These are phyloP conservation scores for Lasioglossum albipes DNA, from an alignment of 1,140 invertebrate species.

Conservation along the genomic window DNA sequence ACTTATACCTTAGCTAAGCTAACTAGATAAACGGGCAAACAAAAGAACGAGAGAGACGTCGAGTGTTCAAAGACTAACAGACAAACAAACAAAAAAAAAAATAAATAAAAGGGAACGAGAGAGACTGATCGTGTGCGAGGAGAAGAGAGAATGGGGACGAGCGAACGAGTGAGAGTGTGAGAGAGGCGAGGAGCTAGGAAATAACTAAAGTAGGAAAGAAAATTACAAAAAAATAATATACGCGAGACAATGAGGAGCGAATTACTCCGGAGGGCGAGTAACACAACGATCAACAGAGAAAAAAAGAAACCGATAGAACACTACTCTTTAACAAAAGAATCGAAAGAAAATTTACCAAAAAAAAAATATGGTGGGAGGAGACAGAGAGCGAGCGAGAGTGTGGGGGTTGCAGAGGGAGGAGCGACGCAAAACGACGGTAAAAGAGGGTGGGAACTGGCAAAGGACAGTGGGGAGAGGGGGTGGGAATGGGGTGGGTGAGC, in stretches of 20 bases:
- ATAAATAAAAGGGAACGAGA: conserved; percentile 18
- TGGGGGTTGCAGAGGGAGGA: conserved; percentile 6
- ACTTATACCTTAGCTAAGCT: conserved; percentile 76
- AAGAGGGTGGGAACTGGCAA: not conserved
- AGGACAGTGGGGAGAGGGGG: too few relatives aligned
- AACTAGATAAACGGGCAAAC: conserved; percentile 67
- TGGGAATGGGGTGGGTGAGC: too few relatives aligned
- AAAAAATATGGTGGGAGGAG: conserved; percentile 23
- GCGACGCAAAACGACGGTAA: conserved; percentile 26
- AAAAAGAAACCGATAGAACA: too few relatives aligned
- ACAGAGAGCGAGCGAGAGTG: too few relatives aligned
- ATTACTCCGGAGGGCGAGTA: conserved; percentile 54
- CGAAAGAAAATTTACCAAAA: conserved; percentile 13
- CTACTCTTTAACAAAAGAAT: conserved; percentile 42
- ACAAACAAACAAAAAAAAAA: not conserved
- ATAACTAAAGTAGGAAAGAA: conserved; percentile 38
- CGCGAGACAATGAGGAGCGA: conserved; percentile 50
- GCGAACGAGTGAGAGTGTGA: conserved; percentile 32
- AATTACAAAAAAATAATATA: conserved; percentile 29
- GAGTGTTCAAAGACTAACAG: conserved; percentile 13
- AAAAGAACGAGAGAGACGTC: conserved; percentile 56
- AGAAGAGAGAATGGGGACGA: conserved; percentile 24
- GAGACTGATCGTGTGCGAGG: conserved; percentile 40
- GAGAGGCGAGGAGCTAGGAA: conserved; percentile 43
- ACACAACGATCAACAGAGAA: conserved; percentile 62